Conservation (phyloP, 64 coral and sea anemone genomes). For the Montipora foliosa region DNA sequence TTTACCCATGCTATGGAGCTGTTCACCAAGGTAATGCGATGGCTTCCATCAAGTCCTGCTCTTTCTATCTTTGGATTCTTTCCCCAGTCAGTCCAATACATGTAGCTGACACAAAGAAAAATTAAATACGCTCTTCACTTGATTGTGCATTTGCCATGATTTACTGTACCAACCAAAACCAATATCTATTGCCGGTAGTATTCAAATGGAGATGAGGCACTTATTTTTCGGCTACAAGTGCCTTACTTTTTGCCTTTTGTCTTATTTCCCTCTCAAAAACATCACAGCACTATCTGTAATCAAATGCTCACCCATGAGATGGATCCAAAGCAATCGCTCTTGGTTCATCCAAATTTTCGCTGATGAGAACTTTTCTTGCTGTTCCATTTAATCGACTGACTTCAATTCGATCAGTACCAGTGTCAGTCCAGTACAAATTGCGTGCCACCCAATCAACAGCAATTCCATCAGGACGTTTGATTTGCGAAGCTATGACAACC, state of each 20-base stretch:
- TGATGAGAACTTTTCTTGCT: slow-evolving; percentile 77
- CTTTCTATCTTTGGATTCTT: slow-evolving; percentile 72
- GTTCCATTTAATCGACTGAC: slow-evolving; percentile 80
- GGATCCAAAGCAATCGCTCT: slow-evolving; percentile 90
- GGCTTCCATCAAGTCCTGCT: slow-evolving; percentile 76
- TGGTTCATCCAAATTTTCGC: slow-evolving; percentile 75
- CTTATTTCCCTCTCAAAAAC: neutral
- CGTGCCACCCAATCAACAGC: slow-evolving; percentile 93
- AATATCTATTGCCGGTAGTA: too few relatives aligned
- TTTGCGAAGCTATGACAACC: slow-evolving; percentile 49
- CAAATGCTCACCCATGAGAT: slow-evolving; percentile 60
- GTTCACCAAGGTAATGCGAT: slow-evolving; percentile 73
- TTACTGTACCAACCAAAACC: too few relatives aligned
- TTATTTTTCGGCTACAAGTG: too few relatives aligned
- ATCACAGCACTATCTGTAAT: neutral
- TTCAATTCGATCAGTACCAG: slow-evolving; percentile 88
- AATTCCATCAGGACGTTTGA: slow-evolving; percentile 79
- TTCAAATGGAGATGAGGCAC: too few relatives aligned
- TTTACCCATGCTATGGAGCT: slow-evolving; percentile 73
- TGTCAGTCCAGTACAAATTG: slow-evolving; percentile 94
- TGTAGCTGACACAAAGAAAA: slow-evolving; percentile 43
- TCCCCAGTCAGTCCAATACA: slow-evolving; percentile 94
- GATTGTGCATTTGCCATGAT: too few relatives aligned
- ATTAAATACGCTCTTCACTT: too few relatives aligned
- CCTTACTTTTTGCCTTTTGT: too few relatives aligned